phyloP scores from a whole-genome alignment of 1,140 invertebrate species.

The Triops cancriformis region DNA sequence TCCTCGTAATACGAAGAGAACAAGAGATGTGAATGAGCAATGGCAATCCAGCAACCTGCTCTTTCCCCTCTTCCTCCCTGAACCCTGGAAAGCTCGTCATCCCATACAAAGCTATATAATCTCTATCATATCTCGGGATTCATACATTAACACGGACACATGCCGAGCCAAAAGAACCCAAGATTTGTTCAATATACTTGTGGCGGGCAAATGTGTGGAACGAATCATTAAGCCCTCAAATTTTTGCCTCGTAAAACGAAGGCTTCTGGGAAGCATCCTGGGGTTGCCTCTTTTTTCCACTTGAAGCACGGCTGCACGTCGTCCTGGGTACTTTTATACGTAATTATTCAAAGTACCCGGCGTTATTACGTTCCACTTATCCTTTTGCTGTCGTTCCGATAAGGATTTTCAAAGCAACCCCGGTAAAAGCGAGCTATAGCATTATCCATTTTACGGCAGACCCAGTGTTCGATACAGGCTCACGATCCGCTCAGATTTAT shows the following conservation, averaged over 20 bases:
- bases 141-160: neutral
- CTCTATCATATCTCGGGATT: neutral
- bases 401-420: neutral
- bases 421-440: neutral
- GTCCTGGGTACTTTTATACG: neutral
- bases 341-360: neutral
- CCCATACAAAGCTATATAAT: conserved; percentile 4
- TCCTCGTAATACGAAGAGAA: neutral
- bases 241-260: neutral
- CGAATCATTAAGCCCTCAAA: neutral
- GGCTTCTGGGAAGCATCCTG: neutral
- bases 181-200: neutral
- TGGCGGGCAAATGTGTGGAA: neutral
- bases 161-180: neutral
- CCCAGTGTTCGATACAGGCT: neutral
- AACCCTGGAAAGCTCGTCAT: neutral
- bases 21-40: neutral
- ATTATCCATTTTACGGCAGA: neutral
- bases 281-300: neutral
- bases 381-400: neutral
- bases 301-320: neutral
- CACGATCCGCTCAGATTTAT: neutral
- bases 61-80: neutral
- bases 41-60: neutral
- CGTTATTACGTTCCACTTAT: neutral